Conservation (phyloP, 2,113 vertebrate genomes). For the Rafetus swinhoei region DNA sequence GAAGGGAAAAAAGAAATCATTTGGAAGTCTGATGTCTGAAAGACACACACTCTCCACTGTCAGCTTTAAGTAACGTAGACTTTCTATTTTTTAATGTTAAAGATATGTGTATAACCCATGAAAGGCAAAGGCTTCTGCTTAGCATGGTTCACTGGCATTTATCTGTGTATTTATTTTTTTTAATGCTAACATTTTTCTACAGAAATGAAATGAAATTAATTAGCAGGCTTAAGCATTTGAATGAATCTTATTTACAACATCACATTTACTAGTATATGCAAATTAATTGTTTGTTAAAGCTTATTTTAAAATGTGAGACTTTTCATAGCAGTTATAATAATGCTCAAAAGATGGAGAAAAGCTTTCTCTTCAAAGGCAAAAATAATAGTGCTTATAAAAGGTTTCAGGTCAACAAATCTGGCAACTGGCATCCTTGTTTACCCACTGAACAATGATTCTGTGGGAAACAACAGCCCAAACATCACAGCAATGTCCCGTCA, state of each 20-base stretch:
- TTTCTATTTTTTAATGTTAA: neutral
- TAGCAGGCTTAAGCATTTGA: neutral
- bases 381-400: neutral
- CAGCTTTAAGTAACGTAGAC: neutral
- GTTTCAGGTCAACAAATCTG: neutral
- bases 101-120: neutral
- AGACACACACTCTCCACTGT: neutral
- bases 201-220: neutral
- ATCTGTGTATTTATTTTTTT: neutral
- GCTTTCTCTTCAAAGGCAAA: neutral
- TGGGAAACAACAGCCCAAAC: neutral
- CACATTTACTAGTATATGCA: neutral
- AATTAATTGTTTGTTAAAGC: neutral
- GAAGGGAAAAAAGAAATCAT: neutral
- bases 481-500: neutral
- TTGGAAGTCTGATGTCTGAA: neutral
- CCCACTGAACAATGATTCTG: neutral
- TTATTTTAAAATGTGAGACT: neutral
- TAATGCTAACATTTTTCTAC: neutral
- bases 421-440: neutral
- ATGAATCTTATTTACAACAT: neutral
- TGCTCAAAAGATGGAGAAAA: neutral
- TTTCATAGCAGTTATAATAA: neutral
- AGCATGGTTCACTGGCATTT: neutral
- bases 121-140: fast-evolving